Evolutionary conservation across 2,113 vertebrate genomes (phyloP).

Genomic region (Amazona vittata): DNA sequence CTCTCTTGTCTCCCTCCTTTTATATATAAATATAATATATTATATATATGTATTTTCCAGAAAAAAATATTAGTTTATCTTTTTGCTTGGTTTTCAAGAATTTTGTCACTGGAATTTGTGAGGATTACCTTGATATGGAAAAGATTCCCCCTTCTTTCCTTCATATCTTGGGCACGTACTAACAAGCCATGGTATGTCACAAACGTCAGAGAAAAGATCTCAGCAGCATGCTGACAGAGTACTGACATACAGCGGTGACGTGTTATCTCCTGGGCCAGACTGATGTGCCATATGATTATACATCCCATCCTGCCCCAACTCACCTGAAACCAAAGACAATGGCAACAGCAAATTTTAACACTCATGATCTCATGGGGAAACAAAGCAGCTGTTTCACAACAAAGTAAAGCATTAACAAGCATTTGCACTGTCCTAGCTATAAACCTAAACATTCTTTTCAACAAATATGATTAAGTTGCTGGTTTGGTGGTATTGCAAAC

Average conservation of each 20-base stretch:
- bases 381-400: background rate
- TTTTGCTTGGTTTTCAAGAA: background rate
- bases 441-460: slow-evolving; percentile 3
- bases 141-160: background rate
- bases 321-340: background rate
- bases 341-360: background rate
- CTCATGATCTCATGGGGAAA: background rate
- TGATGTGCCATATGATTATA: background rate
- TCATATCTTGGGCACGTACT: background rate
- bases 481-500: background rate
- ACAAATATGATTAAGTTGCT: background rate
- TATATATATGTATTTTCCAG: background rate
- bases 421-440: background rate
- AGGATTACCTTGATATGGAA: background rate
- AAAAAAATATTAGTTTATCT: background rate
- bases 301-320: background rate
- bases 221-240: background rate
- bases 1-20: background rate
- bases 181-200: slow-evolving; percentile 41
- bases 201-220: background rate
- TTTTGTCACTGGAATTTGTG: background rate
- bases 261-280: background rate
- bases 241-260: background rate
- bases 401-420: background rate
- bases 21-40: background rate